Evolutionary conservation across 2,888 invertebrate genomes (phyloP).

Genomic region (Odontocerum albicorne): DNA sequence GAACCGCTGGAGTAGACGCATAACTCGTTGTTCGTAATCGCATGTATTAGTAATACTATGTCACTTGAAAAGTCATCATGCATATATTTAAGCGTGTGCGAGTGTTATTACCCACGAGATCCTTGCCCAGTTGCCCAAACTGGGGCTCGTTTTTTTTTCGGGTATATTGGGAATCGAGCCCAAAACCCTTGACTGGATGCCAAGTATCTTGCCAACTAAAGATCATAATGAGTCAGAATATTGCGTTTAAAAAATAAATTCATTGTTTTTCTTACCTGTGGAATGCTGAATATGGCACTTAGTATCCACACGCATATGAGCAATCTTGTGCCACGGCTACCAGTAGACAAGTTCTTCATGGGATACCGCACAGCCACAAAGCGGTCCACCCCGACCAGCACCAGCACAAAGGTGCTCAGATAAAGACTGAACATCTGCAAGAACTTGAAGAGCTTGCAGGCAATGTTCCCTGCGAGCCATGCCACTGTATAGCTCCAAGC

Average conservation of each 20-base stretch:
- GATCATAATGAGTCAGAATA: no score
- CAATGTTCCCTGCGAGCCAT: conserved; percentile 78
- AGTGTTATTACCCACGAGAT: no score
- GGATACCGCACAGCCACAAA: conserved; percentile 82
- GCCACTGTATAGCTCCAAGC: conserved; percentile 80
- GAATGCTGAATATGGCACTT: conserved; percentile 72
- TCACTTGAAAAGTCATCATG: no score
- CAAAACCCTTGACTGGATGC: no score
- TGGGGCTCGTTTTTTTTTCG: no score
- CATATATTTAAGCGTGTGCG: no score
- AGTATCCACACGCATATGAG: conserved; percentile 70
- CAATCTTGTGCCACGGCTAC: conserved; percentile 68
- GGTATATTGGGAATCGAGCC: no score
- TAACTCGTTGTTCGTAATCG: no score
- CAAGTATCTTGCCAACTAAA: no score
- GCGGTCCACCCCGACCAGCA: conserved; percentile 79
- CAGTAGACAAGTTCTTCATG: conserved; percentile 68
- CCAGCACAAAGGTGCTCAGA: conserved; percentile 79
- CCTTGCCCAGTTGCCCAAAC: no score
- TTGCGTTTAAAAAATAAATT: not conserved
- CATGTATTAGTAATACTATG: no score
- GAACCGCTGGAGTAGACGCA: no score
- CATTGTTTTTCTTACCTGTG: conserved; percentile 67
- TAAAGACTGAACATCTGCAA: conserved; percentile 82
- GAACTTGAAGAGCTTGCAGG: conserved; percentile 80